Base-by-base conservation (phyloP, 2,888 invertebrate genomes). In the Drosophila borborema region DNA sequence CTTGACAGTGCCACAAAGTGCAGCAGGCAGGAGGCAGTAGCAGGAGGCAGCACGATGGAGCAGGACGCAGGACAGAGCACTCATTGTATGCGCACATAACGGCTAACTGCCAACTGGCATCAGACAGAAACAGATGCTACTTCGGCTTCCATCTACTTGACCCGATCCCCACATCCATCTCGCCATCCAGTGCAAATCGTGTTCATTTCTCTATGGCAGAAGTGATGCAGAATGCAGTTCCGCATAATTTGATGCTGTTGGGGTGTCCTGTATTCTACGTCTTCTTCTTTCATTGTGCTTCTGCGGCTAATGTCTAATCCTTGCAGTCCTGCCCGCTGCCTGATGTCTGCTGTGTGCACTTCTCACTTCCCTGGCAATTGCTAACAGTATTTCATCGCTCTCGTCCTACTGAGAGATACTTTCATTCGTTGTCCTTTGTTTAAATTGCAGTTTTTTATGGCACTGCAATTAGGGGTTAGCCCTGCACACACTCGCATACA, bases 401-500 rank as follows among this genome's bases (percentile, higher is more conserved):
- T 18, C 55, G 41, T 48, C 56, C 48, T 61, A 12, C 40, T 23
- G 34, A 31, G 43, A 63, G 62, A 38, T 51, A 28, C 31, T 46
- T 43, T 48, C 51, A 64, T 60, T 63, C 76, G 64, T 84, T 89
- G 91, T 91, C 91, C 92, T 91, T 92, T 90, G 85, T 53, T 81
- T 74, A 77, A 89, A 91, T 90, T 84, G 89, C 88, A 89, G 64
- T 82, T 89, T 90, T 90, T 91, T 90, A 91, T 89, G 86, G 77
- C 76, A 64, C 78, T 84, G 87, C 91, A 91, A 91, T 91, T 91
- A 91, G 90, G 90, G 90, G 91, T 91, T 86, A 90, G 76, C 85
- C 64, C 67, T 79, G 60, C 56, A 66, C 45, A 48, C 58, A 41
- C 51, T 18, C 34, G 36, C 20, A 51, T 36, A 58, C 51, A 67